Evolutionary conservation across 2,113 vertebrate species (phyloP).

Genomic region (Prionailurus viverrinus): DNA sequence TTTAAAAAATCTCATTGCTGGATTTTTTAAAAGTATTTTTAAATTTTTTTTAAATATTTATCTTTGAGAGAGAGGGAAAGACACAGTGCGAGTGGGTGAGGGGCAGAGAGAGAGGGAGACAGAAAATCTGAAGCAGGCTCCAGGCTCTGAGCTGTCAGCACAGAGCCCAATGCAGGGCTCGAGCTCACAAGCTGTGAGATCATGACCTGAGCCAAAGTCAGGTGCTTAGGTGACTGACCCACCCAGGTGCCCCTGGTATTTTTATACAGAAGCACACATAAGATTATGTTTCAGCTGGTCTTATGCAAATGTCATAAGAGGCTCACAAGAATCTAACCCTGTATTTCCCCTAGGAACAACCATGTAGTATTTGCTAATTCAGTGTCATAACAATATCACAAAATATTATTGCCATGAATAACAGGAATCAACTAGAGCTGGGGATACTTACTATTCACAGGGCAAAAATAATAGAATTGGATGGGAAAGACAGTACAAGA

Average conservation of each 20-base stretch:
- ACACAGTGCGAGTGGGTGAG: too few relatives aligned
- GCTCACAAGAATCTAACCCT: not conserved
- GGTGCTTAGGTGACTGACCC: too few relatives aligned
- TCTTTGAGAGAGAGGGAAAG: too few relatives aligned
- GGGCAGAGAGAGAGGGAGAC: too few relatives aligned
- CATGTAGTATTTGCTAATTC: not conserved
- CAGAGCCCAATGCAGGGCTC: too few relatives aligned
- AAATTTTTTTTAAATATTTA: too few relatives aligned
- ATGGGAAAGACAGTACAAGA: not conserved
- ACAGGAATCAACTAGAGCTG: not conserved
- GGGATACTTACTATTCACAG: not conserved
- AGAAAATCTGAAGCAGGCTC: too few relatives aligned
- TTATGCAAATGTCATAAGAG: not conserved
- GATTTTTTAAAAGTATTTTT: not conserved
- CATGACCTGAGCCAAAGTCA: too few relatives aligned
- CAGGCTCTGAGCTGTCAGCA: too few relatives aligned
- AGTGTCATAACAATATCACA: not conserved
- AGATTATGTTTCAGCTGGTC: not conserved
- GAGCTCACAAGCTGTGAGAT: too few relatives aligned
- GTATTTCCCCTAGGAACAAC: not conserved
- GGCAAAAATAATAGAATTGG: not conserved
- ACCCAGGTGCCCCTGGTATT: not conserved
- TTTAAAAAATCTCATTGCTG: constrained; percentile 75
- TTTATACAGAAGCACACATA: not conserved
- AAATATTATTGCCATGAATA: not conserved